phyloP scores from a whole-genome alignment of 2,888 invertebrate species.

The Ecliptopera silaceata region DNA sequence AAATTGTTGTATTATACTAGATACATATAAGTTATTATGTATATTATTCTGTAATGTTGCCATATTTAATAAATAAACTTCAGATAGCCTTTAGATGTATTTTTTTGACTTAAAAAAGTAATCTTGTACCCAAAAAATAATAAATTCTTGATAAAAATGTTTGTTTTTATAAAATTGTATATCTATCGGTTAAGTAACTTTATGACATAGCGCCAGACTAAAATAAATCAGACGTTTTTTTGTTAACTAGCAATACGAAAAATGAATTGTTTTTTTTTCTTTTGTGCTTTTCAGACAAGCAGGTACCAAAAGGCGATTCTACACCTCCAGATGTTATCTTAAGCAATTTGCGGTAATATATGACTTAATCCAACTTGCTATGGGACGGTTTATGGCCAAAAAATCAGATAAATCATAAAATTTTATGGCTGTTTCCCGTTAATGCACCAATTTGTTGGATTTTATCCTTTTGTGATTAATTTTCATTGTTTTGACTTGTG shows the following conservation, averaged over 20 bases:
- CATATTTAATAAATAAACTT: too few relatives aligned
- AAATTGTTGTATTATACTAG: too few relatives aligned
- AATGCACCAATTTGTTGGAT: slow-evolving; percentile 55
- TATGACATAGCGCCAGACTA: slow-evolving; percentile 17
- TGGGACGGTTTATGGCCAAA: slow-evolving; percentile 31
- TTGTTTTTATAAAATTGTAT: slow-evolving; percentile 2
- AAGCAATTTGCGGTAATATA: slow-evolving; percentile 77
- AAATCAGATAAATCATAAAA: slow-evolving; percentile 53
- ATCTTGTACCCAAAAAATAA: too few relatives aligned
- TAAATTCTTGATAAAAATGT: too few relatives aligned
- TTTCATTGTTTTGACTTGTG: slow-evolving; percentile 40
- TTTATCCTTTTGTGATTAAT: slow-evolving; percentile 54
- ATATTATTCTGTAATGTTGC: too few relatives aligned
- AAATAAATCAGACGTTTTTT: slow-evolving; percentile 17
- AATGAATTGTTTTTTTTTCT: slow-evolving; percentile 10
- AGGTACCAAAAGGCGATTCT: slow-evolving; percentile 38
- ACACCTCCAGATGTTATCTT: slow-evolving; percentile 63
- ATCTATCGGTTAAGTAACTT: too few relatives aligned
- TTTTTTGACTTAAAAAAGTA: too few relatives aligned
- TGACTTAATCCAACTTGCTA: slow-evolving; percentile 66
- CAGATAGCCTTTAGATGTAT: too few relatives aligned
- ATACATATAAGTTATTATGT: too few relatives aligned
- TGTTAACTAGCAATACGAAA: slow-evolving; percentile 14
- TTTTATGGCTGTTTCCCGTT: slow-evolving; percentile 40
- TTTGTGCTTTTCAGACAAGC: slow-evolving; percentile 4